Conservation (phyloP, 2,113 vertebrate species). For the Heterotilapia buettikoferi region DNA sequence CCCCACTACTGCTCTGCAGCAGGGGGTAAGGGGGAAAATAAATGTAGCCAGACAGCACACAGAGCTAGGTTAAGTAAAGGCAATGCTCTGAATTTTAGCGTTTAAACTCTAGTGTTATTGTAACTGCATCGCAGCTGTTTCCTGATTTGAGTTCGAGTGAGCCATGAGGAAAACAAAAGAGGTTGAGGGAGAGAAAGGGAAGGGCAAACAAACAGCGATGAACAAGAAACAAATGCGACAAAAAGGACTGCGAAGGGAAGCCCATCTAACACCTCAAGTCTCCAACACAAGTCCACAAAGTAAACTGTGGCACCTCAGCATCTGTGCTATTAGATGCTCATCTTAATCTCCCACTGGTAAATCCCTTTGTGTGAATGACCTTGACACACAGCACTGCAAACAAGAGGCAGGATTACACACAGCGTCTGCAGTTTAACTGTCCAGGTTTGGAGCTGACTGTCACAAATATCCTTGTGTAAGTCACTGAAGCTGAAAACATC, state of each 20-base stretch:
- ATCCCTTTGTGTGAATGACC: slow-evolving; percentile 10
- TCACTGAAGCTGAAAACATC: background rate
- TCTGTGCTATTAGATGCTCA: background rate
- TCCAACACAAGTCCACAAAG: background rate
- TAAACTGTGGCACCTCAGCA: background rate
- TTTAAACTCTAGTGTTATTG: background rate
- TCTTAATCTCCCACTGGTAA: background rate
- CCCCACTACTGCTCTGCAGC: background rate
- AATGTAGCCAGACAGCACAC: background rate
- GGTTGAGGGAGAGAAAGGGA: background rate
- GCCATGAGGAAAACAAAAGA: background rate
- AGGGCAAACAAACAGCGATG: background rate
- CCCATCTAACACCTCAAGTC: background rate
- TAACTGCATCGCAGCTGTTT: background rate
- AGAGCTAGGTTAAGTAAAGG: background rate
- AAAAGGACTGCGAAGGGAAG: background rate
- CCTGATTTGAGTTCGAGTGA: background rate
- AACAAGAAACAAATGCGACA: background rate
- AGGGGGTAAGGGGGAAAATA: background rate
- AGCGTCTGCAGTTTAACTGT: background rate
- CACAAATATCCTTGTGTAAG: background rate
- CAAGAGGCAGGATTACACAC: background rate
- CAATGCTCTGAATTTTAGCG: background rate
- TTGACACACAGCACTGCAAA: background rate
- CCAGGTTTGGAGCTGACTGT: background rate